phyloP scores from a whole-genome alignment of 2,888 invertebrate species.

The Cyclophora punctaria region DNA sequence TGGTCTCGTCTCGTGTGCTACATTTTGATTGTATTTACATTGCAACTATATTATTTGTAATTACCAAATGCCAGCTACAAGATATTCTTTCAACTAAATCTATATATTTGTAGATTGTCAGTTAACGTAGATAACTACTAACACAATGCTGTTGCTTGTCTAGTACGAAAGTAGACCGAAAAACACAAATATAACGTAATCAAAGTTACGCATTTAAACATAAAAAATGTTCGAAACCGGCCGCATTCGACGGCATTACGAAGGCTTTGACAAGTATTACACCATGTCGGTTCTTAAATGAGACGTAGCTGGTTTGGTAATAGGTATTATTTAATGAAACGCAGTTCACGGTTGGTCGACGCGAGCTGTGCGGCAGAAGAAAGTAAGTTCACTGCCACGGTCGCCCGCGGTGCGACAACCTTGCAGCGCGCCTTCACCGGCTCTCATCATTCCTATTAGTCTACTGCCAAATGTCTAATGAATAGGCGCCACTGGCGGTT shows the following conservation, averaged over 20 bases:
- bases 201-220: too few relatives aligned
- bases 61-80: too few relatives aligned
- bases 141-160: too few relatives aligned
- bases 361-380: constrained; percentile 45
- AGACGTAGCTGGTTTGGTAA: constrained; percentile 25
- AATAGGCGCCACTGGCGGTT: not conserved
- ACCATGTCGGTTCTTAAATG: constrained; percentile 13
- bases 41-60: too few relatives aligned
- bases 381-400: constrained; percentile 75
- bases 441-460: constrained; percentile 8
- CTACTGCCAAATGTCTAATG: constrained; percentile 35
- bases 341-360: constrained; percentile 51
- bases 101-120: too few relatives aligned
- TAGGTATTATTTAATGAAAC: constrained; percentile 34
- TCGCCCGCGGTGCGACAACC: constrained; percentile 66
- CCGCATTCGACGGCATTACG: not conserved
- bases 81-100: too few relatives aligned
- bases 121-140: too few relatives aligned
- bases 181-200: too few relatives aligned
- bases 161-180: too few relatives aligned
- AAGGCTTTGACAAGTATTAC: not conserved
- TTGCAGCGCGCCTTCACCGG: constrained; percentile 27
- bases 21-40: too few relatives aligned
- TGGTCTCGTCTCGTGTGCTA: not conserved
- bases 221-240: not conserved